Conservation (phyloP, 2,797 vertebrate genomes). For the Chiroxiphia lanceolata region DNA sequence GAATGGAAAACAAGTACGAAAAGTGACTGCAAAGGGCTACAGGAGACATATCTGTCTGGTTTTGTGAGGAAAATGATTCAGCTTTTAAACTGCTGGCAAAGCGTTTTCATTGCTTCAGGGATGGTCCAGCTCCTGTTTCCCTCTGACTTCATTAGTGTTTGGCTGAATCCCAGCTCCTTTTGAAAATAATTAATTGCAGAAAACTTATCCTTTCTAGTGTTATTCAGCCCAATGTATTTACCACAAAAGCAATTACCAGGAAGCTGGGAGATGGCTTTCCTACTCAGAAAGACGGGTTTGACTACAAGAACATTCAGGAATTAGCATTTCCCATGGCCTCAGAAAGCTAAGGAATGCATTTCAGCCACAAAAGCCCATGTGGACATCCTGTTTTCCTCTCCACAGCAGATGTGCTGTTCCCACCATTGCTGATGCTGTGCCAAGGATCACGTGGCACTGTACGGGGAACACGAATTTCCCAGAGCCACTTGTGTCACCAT, state of each 20-base stretch:
- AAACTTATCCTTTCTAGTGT: neutral
- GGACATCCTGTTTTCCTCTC: neutral
- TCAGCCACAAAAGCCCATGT: neutral
- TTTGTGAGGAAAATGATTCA: neutral
- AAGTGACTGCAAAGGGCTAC: neutral
- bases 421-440: rapidly evolving
- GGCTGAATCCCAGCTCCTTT: neutral
- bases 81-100: neutral
- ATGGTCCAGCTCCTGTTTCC: neutral
- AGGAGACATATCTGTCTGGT: neutral
- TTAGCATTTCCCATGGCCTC: neutral
- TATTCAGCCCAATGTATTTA: neutral
- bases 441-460: rapidly evolving
- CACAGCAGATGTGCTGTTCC: neutral
- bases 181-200: neutral
- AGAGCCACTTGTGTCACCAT: rapidly evolving
- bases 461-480: neutral
- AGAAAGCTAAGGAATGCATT: neutral
- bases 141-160: neutral
- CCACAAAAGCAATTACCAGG: neutral
- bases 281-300: neutral
- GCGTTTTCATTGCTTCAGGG: neutral
- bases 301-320: neutral
- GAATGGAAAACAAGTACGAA: neutral
- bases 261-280: neutral